phyloP scores from a whole-genome alignment of 2,888 invertebrate species.

The Mongoloraphidia duomilia region DNA sequence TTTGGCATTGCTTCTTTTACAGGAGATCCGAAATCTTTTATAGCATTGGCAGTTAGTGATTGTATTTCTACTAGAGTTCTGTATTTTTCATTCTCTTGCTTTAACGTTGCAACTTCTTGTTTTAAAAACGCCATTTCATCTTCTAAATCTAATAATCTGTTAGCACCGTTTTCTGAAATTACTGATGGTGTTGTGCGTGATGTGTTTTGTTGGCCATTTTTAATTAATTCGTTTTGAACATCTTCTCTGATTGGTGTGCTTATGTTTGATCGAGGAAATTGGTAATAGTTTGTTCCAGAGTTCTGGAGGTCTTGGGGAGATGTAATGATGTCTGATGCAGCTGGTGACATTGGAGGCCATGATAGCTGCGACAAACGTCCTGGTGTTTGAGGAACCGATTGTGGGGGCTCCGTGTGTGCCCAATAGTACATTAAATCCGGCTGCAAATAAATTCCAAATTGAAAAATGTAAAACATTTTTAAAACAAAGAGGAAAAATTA shows the following conservation, averaged over 20 bases:
- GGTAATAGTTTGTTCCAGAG: background rate
- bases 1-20: conserved; percentile 19
- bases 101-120: conserved; percentile 37
- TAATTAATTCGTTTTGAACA: conserved; percentile 1
- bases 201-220: conserved; percentile 5
- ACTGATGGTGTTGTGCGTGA: conserved; percentile 5
- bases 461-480: background rate
- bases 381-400: conserved; percentile 52
- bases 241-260: conserved; percentile 8
- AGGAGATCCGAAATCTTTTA: conserved; percentile 35
- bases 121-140: conserved; percentile 22
- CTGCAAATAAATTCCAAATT: conserved; percentile 35
- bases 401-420: conserved; percentile 63
- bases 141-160: conserved; percentile 27
- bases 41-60: conserved; percentile 35
- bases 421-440: conserved; percentile 85
- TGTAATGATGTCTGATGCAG: conserved; percentile 2
- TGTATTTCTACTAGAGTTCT: conserved; percentile 42
- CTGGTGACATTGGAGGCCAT: conserved; percentile 50
- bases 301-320: background rate
- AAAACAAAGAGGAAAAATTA: too few relatives aligned
- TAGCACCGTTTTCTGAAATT: background rate
- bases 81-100: conserved; percentile 41
- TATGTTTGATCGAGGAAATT: conserved; percentile 6
- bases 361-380: conserved; percentile 55